A percentile compares a stretch with the other conserved stretches of the same genome.
phyloP scores from a whole-genome alignment of 2,797 vertebrate species.

The Arrhamphus sclerolepis region DNA sequence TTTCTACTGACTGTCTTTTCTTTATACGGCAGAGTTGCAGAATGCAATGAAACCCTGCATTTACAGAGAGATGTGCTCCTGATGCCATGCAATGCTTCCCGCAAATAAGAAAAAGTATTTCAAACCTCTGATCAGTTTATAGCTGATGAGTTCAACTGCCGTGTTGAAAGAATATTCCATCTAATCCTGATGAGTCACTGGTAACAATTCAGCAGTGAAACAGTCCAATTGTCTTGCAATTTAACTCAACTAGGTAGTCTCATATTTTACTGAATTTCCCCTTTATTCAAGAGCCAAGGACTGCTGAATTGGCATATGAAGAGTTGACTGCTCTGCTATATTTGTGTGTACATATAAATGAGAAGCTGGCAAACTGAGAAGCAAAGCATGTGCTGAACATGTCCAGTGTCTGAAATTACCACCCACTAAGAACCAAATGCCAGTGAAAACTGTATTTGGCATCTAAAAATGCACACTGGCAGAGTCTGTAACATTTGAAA shows the following conservation, averaged over 20 bases:
- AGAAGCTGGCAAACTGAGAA: conserved; percentile 21
- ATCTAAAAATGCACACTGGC: conserved; percentile 9
- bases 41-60: background rate
- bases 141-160: conserved; percentile 3
- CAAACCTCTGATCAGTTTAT: background rate
- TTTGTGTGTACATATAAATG: conserved; percentile 24
- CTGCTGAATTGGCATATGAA: conserved; percentile 28
- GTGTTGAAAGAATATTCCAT: conserved; percentile 19
- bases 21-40: no score
- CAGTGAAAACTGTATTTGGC: conserved; percentile 19
- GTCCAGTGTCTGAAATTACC: conserved; percentile 24
- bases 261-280: conserved; percentile 37
- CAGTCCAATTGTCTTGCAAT: conserved; percentile 15
- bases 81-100: background rate
- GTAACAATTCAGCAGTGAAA: conserved; percentile 5
- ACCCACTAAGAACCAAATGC: conserved; percentile 22
- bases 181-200: conserved; percentile 14
- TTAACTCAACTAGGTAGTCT: conserved; percentile 16
- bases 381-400: conserved; percentile 12
- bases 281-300: conserved; percentile 22
- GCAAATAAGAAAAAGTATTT: background rate
- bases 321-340: conserved; percentile 23
- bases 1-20: no score
- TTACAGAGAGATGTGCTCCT: no score
- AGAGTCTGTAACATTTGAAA: conserved; percentile 8